Evolutionary conservation across 2,888 invertebrate genomes (phyloP).

Genomic region (Liopterus haemorrhoidalis): DNA sequence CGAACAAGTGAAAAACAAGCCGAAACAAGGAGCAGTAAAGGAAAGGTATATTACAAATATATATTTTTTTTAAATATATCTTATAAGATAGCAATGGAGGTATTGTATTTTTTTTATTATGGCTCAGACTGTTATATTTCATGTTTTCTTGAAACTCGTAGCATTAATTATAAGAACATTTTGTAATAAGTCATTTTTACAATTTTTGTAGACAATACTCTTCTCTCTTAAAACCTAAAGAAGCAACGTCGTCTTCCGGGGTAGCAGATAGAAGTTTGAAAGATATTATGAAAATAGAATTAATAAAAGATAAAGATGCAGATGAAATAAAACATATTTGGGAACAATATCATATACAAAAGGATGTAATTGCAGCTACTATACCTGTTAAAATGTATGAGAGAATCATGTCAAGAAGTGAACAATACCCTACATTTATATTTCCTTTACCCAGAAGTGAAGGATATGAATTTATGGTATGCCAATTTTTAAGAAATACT

Average conservation of each 20-base stretch:
- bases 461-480: conserved; percentile 81
- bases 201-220: conserved; percentile 54
- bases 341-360: conserved; percentile 72
- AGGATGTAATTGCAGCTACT: conserved; percentile 69
- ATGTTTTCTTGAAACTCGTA: conserved; percentile 22
- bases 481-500: conserved; percentile 64
- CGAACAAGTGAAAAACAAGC: conserved; percentile 44
- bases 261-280: conserved; percentile 52
- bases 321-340: conserved; percentile 72
- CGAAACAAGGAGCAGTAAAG: conserved; percentile 46
- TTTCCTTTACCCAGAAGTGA: conserved; percentile 74
- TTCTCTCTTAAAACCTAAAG: conserved; percentile 60
- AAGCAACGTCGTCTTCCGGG: conserved; percentile 37
- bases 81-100: too few species aligned
- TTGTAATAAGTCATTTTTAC: background rate
- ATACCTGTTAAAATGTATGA: conserved; percentile 58
- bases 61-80: too few species aligned
- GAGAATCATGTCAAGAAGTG: conserved; percentile 53
- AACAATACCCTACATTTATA: conserved; percentile 63
- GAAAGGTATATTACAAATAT: conserved; percentile 34
- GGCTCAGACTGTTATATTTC: too few species aligned
- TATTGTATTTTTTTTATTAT: too few species aligned
- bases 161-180: conserved; percentile 4
- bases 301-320: conserved; percentile 62
- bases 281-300: conserved; percentile 71